A percentile compares a stretch with the other conserved stretches of the same genome.
These are phyloP conservation scores for Anarsia innoxiella DNA, from an alignment of 2,888 invertebrate genomes.

Conservation along the genomic window DNA sequence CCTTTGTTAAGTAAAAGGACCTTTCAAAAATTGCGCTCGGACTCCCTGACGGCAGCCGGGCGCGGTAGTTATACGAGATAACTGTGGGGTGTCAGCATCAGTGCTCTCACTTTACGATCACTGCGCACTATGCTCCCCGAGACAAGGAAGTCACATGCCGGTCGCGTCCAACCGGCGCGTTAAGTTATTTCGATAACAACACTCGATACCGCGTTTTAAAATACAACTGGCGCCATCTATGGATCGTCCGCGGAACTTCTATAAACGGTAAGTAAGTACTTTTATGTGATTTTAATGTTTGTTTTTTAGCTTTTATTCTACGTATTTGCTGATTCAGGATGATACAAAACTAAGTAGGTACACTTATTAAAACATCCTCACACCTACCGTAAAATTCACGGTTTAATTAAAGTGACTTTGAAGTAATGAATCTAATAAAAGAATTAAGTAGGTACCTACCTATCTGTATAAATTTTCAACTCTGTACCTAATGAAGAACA, in stretches of 20 bases:
- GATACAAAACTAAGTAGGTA: too few species aligned
- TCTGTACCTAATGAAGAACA: conserved; percentile 1
- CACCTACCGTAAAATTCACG: too few species aligned
- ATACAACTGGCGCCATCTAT: conserved; percentile 48
- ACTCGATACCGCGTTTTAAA: conserved; percentile 38
- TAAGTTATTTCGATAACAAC: conserved; percentile 11
- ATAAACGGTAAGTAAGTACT: background rate
- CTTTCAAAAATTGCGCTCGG: conserved; percentile 86
- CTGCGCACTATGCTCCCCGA: conserved; percentile 90
- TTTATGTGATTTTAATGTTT: too few species aligned
- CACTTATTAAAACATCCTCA: too few species aligned
- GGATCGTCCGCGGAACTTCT: conserved; percentile 7
- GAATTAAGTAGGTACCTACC: too few species aligned
- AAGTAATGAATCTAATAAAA: too few species aligned
- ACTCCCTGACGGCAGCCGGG: conserved; percentile 67
- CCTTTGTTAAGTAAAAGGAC: conserved; percentile 81
- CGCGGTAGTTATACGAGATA: conserved; percentile 64
- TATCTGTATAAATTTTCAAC: too few species aligned
- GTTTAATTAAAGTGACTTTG: too few species aligned
- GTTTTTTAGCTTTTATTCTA: too few species aligned
- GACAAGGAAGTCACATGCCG: conserved; percentile 80
- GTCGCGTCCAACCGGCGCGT: background rate
- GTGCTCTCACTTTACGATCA: conserved; percentile 91
- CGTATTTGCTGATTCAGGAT: too few species aligned
- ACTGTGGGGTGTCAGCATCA: conserved; percentile 85